Percentiles rank a stretch among this genome's conserved stretches.
phyloP scores from a whole-genome alignment of 2,888 invertebrate genomes.

The Nemotelus nigrinus region DNA sequence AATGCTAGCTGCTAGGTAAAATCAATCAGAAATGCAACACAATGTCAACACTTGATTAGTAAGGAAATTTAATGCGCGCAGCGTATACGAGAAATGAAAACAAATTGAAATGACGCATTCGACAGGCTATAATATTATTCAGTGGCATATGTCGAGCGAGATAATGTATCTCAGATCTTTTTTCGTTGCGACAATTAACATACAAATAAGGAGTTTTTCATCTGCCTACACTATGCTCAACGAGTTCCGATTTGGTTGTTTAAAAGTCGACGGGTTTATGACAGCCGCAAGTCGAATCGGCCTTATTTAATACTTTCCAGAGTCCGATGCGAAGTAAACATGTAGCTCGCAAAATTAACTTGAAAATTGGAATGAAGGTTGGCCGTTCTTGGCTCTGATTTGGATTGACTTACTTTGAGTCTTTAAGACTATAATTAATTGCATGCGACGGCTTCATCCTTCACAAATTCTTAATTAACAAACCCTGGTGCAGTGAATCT shows the following conservation, averaged over 20 bases:
- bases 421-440: too few relatives aligned
- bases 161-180: neutral
- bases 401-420: too few relatives aligned
- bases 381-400: too few relatives aligned
- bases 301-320: neutral
- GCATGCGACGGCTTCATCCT: too few relatives aligned
- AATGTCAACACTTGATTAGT: neutral
- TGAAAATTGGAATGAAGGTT: too few relatives aligned
- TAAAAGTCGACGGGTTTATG: neutral
- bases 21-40: too few relatives aligned
- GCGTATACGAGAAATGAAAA: neutral
- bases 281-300: neutral
- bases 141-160: neutral
- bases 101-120: too few relatives aligned
- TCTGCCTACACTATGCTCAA: neutral
- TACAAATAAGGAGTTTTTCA: slow-evolving; percentile 33
- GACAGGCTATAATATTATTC: neutral
- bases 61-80: neutral
- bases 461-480: too few relatives aligned
- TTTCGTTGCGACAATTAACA: slow-evolving; percentile 4
- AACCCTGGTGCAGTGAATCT: too few relatives aligned
- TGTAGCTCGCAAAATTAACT: too few relatives aligned
- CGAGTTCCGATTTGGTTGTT: too few relatives aligned
- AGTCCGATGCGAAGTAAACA: neutral
- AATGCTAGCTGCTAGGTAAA: too few relatives aligned